These are phyloP conservation scores for Conger conger DNA, from an alignment of 2,113 vertebrate genomes.

Conservation along the genomic window DNA sequence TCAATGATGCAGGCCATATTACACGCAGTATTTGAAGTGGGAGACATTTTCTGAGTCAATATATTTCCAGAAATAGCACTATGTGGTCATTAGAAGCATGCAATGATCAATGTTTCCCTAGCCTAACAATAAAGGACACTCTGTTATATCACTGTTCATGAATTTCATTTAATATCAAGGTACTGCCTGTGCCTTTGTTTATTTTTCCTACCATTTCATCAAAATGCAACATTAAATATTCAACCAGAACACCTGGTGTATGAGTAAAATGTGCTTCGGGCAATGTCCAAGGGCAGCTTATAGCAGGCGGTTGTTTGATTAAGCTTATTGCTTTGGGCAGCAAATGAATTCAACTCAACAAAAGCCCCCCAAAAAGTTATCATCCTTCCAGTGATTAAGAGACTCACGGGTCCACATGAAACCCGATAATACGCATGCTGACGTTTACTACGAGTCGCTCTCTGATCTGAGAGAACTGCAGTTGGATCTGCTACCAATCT, in stretches of 20 bases:
- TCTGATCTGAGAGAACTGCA: conserved; percentile 22
- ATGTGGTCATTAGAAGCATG: neutral
- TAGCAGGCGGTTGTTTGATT: neutral
- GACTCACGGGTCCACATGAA: neutral
- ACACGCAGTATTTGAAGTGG: neutral
- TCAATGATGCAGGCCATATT: neutral
- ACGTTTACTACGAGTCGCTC: neutral
- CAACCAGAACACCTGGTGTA: conserved; percentile 43
- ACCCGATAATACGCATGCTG: neutral
- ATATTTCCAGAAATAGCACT: neutral
- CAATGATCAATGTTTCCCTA: neutral
- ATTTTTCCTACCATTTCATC: conserved; percentile 36
- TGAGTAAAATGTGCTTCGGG: neutral
- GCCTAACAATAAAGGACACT: neutral
- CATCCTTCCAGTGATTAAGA: neutral
- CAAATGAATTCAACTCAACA: neutral
- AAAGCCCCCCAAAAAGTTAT: neutral
- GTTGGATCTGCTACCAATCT: conserved; percentile 64
- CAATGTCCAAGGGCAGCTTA: neutral
- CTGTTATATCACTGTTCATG: neutral
- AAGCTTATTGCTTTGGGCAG: neutral
- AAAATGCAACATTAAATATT: conserved; percentile 49
- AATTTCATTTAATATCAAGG: conserved; percentile 36
- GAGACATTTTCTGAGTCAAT: neutral
- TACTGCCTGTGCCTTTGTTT: conserved; percentile 35